Base-by-base conservation (phyloP, 1,140 invertebrate species). In the Saccostrea glomerata region DNA sequence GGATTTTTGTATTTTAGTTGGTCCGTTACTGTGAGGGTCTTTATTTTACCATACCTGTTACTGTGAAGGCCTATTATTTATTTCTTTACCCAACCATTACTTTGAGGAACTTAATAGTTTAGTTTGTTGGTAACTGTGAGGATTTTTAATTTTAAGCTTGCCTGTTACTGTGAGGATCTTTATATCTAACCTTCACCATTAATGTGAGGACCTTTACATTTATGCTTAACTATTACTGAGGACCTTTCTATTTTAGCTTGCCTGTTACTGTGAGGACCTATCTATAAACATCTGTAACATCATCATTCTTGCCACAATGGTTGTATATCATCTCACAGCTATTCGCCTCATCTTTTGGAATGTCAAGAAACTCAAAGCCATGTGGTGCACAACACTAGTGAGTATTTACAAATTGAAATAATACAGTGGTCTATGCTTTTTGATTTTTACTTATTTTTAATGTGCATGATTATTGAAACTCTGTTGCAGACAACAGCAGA, bases 261-360 rank as follows among this genome's bases (percentile, higher is more conserved):
- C 89, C 70, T 89, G 89, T 86, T 89, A 86, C 54, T 89, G 89
- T 86, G 86, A 89, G n/a, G 86, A 82, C 7, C 55, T 63, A 30
- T 15, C 82, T 1, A 56, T 89, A 0, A 89, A 89, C 58, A 87
- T 89, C 7, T 23, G 15, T 20, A 89, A 89, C 40, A 20, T 84
- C 20, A 58, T 87, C 2, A 47, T 87, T 13, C 63, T 87, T 3
- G 83, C 77, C 84, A 36, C 85, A 7, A 77, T 89, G 30, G n/a
- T 66, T 4, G 85, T 89, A 70, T 89, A 89, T 82, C 86, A 89
- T 63, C 58, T 89, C 13, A 70, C 66, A 4, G 86, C 83, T 23
- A 84, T 89, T 0, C 87, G 85, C 70, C 23, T 54, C 13, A 30
- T 89, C 30, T 77, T 84, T 9, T 87, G 63, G 60, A 89, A 89